These are phyloP conservation scores for Prorops nasuta DNA, from an alignment of 1,140 invertebrate species.

Conservation along the genomic window DNA sequence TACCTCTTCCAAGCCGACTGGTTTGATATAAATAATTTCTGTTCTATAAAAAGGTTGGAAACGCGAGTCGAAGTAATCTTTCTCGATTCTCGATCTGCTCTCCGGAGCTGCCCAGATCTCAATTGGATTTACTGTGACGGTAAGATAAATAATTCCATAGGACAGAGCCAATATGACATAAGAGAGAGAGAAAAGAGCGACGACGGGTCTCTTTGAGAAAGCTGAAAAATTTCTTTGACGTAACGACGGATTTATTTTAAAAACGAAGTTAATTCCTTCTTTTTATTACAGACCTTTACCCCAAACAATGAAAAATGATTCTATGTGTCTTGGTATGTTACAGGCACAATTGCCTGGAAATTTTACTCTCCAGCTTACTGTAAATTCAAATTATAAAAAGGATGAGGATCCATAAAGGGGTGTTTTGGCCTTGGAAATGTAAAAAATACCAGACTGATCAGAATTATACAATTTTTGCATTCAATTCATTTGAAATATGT, in stretches of 20 bases:
- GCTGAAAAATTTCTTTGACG: constrained; percentile 39
- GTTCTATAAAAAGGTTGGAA: constrained; percentile 91
- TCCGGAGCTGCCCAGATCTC: constrained; percentile 83
- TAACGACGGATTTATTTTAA: background rate
- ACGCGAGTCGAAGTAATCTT: constrained; percentile 79
- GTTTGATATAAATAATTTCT: constrained; percentile 79
- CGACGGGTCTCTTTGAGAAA: constrained; percentile 64
- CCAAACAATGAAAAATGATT: constrained; percentile 13
- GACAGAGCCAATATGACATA: constrained; percentile 61
- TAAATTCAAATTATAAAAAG: too few species aligned
- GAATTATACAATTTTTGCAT: too few species aligned
- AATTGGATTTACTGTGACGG: constrained; percentile 81
- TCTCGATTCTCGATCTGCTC: constrained; percentile 74
- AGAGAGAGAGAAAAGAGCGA: constrained; percentile 62
- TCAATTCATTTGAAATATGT: too few species aligned
- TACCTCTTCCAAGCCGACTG: constrained; percentile 48
- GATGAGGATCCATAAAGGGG: too few species aligned
- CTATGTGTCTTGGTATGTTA: too few species aligned
- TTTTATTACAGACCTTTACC: constrained; percentile 13
- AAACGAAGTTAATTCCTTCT: too few species aligned
- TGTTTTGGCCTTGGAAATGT: too few species aligned
- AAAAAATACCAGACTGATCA: too few species aligned
- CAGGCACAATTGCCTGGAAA: too few species aligned
- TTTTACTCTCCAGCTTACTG: too few species aligned
- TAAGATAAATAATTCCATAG: constrained; percentile 65